phyloP scores from a whole-genome alignment of 2,113 vertebrate species.

The Hyla sarda region DNA sequence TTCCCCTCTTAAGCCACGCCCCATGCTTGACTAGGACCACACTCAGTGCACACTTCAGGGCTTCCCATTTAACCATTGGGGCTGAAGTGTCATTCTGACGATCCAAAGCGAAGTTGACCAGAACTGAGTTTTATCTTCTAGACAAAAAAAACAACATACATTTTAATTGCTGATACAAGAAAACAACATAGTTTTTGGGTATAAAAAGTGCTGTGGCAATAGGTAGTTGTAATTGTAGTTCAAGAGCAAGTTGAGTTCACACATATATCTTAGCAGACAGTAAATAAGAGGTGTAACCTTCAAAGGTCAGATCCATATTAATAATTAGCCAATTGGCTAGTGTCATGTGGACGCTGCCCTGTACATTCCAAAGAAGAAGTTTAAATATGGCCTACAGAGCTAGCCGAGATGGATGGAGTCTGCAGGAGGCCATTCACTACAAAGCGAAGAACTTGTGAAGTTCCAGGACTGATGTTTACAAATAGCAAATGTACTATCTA shows the following conservation, averaged over 20 bases:
- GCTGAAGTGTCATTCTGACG: too few relatives aligned
- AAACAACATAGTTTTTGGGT: not conserved
- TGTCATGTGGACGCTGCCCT: not conserved
- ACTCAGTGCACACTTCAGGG: too few relatives aligned
- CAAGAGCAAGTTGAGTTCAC: not conserved
- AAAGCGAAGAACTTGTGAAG: not conserved
- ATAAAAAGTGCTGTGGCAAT: not conserved
- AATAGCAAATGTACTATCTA: not conserved
- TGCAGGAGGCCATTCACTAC: slow-evolving; percentile 1
- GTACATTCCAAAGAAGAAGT: not conserved
- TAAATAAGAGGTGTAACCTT: not conserved
- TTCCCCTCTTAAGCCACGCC: too few relatives aligned
- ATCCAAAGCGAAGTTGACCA: too few relatives aligned
- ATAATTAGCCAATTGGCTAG: not conserved
- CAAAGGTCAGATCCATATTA: slow-evolving; percentile 2
- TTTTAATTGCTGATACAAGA: not conserved
- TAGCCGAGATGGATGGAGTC: not conserved
- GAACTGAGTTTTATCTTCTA: too few relatives aligned
- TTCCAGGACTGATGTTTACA: not conserved
- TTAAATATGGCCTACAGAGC: not conserved
- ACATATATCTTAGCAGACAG: not conserved
- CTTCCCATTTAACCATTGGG: too few relatives aligned
- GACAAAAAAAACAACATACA: too few relatives aligned
- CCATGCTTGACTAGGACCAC: too few relatives aligned
- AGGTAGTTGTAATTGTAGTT: not conserved